Conservation (phyloP, 1,140 invertebrate species). For the Lanistes nyassanus region DNA sequence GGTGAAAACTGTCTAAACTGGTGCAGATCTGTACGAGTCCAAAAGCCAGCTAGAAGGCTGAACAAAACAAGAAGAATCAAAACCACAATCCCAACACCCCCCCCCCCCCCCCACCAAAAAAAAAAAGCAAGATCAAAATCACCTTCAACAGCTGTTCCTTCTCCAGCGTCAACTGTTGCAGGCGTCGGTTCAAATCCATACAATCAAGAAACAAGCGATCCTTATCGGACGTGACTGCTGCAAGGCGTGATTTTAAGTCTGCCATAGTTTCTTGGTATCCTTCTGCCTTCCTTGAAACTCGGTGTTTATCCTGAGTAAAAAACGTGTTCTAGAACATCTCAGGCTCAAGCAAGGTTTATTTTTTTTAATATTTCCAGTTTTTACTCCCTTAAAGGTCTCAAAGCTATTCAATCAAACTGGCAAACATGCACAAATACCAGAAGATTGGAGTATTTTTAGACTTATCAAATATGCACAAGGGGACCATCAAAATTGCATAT, state of each 20-base stretch:
- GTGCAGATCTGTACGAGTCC: too few species aligned
- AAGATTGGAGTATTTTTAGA: background rate
- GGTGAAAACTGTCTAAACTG: background rate
- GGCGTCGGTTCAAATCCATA: slow-evolving; percentile 50
- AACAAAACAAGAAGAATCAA: too few species aligned
- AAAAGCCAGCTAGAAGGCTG: too few species aligned
- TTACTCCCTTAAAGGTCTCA: too few species aligned
- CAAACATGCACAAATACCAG: too few species aligned
- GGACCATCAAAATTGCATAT: background rate
- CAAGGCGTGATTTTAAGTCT: slow-evolving; percentile 47
- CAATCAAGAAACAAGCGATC: slow-evolving; percentile 56
- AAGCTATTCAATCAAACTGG: too few species aligned
- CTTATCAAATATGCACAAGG: background rate
- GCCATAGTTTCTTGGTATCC: slow-evolving; percentile 47
- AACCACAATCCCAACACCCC: too few species aligned
- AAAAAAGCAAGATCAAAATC: background rate
- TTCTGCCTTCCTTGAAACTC: slow-evolving; percentile 44
- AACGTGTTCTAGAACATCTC: too few species aligned
- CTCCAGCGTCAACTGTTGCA: slow-evolving; percentile 54
- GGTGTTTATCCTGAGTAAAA: slow-evolving; percentile 48
- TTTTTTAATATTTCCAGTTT: too few species aligned
- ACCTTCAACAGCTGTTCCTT: slow-evolving; percentile 59
- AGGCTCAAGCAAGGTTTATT: too few species aligned
- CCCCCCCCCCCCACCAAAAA: too few species aligned
- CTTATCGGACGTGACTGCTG: slow-evolving; percentile 45